Evolutionary conservation across 2,797 vertebrate species (phyloP), one percentile per base, ranked within the genome.

Genomic region (Enteromius anoplus): DNA sequence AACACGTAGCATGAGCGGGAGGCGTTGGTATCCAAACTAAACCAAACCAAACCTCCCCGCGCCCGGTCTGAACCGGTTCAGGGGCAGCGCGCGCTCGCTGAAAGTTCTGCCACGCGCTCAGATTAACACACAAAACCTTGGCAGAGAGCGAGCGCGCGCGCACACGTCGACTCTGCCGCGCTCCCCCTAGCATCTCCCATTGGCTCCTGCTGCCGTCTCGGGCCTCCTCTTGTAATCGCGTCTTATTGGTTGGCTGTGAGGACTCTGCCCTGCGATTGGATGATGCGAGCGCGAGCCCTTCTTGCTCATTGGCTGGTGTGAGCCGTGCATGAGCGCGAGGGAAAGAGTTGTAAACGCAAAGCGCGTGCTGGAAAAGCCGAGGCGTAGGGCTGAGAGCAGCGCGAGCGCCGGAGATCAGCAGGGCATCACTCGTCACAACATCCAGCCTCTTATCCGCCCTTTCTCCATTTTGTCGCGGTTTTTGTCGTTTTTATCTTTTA

Each of bases 51-150:
- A 89, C 89, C 93, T 87, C 89, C 88, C 88, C 85, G 53, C 75
- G 91, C 91, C 92, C 92, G 93, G 95, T 95, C 94, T 95, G 92
- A 96, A 96, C 95, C 94, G 94, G 95, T 95, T 96, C 91, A 88
- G 84, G 86, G 87, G 92, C 47, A 64, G 92, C 88, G 93, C 92
- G 92, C 89, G 88, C 90, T 40, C 66, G 78, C 83, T 75, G 78
- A 82, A 87, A 78, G 64, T 88, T 82, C 77, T 64, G 85, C 86
- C 89, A 87, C 79, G 88, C 90, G 88, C 91, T 85, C 89, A 89
- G 86, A 90, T 7, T 7, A 76, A 81, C 79, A 84, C 15, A 73
- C 60, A 32, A 70, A 83, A 70, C 32, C 66, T 40, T 21, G 34
- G 23, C 73, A 7, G 21, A 4, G n/a, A 40, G 37, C 71, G 80